Base-by-base conservation (phyloP, 2,113 vertebrate genomes). In the Capreolus pygargus region DNA sequence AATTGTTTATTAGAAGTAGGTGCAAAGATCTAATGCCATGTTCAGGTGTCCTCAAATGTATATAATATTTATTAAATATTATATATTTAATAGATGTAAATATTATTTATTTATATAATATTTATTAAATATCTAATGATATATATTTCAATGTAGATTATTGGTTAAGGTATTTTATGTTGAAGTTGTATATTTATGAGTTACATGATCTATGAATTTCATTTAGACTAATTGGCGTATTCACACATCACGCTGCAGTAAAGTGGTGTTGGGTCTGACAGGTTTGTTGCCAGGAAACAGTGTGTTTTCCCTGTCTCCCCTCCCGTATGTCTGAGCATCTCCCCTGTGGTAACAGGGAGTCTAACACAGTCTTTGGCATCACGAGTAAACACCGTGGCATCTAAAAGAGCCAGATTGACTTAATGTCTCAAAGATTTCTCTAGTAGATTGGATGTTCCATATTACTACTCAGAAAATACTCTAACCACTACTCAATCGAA, bases 121-220 rank as follows among this genome's bases (percentile, higher is more conserved):
- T 13, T 50, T 50, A 14, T 85, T 33, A 76, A 85, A n/a, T 86
- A 67, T 6, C 28, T 95, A 50, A 50, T 47, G 11, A 64, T 16
- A 85, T 54, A 28, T 85, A 85, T 30, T 67, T 96, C 70, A 94
- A 50, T 85, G 86, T 88, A 91, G 36, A 60, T 86, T 70, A 45
- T 39, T 87, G 52, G 19, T 81, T 55, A 90, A 83, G 12, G 47
- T 36, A n/a, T 81, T 94, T 96, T 79, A 47, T 94, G 28, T 89
- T 97, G 81, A 76, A 64, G 92, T 96, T 93, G 81, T 92, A 23
- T 85, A 28, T 93, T 25, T 60, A 45, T 74, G 30, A 45, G 25
- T 83, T 39, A 50, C 36, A 33, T 97, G 61, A 93, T 86, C 58
- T 81, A 16, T 89, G 52, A 45, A 25, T 96, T 95, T 95, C 50